Base-by-base conservation (phyloP, 2,888 invertebrate genomes). In the Ophion ventricosus region DNA sequence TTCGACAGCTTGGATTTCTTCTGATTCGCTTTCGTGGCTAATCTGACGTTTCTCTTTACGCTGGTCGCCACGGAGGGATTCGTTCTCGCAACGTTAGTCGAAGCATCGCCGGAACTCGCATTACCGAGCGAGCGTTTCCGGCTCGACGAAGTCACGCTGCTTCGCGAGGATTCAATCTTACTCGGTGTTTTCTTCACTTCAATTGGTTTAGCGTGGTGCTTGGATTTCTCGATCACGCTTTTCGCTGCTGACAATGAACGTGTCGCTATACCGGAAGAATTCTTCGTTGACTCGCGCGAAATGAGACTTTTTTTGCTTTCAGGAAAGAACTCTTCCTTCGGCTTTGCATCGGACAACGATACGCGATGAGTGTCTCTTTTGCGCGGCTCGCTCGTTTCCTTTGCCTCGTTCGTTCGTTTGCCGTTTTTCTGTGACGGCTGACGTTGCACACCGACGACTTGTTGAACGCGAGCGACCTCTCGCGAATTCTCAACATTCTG, bases 401-500 rank as follows among this genome's bases (percentile, higher is more conserved):
- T 40, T 23, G 66, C 5, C 43, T 66, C 43, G 66, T 25, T 23
- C 20, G 29, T 17, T 7, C 14, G 63, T 61, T 61, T 23, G 43
- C n/a, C n/a, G 1, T 43, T 61, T 1, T 23, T 64, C 11, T 23
- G 54, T 0, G 25, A 3, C n/a, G 7, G 23, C n/a, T 26, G 43
- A 14, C 61, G 61, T 2, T 26, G 73, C 5, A 63, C 17, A 23
- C 29, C 57, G 0, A 75, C 57, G 7, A 54, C 49, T 23, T 49
- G 64, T 40, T 35, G 26, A 7, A 75, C 63, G 2, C 35, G 57
- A n/a, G 69, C 17, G 5, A 59, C 26, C 14, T 83, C 75, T 2
- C 35, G 25, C 49, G 10, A 20, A 35, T 75, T 17, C 17, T 70
- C 26, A 20, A 78, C 66, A 25, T 26, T 84, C 43, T 75, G 57